These are phyloP conservation scores for Heliconius erato DNA, from an alignment of 2,888 invertebrate genomes.

Conservation along the genomic window DNA sequence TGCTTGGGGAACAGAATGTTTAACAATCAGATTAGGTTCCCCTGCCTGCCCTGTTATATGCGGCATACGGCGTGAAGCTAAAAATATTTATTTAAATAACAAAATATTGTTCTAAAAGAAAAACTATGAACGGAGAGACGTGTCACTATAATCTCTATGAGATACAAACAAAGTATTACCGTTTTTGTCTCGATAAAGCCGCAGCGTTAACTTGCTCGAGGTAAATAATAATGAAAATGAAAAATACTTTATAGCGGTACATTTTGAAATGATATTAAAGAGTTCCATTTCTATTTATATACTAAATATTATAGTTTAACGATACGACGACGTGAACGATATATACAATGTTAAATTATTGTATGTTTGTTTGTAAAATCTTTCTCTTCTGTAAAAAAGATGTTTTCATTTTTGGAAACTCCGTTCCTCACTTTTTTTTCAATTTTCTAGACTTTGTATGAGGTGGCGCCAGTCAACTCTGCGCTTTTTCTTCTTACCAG, in stretches of 20 bases:
- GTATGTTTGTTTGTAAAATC: neutral
- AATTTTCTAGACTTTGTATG: neutral
- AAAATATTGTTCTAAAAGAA: neutral
- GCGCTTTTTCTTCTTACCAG: neutral
- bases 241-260: neutral
- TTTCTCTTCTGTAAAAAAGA: neutral
- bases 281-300: slow-evolving; percentile 2
- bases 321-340: neutral
- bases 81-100: neutral
- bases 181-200: slow-evolving; percentile 49
- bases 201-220: neutral
- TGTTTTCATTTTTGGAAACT: neutral
- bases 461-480: neutral
- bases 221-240: slow-evolving; percentile 16
- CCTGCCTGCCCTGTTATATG: neutral
- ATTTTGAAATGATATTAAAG: slow-evolving; percentile 25
- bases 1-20: too few species aligned
- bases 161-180: slow-evolving; percentile 40
- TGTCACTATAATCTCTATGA: neutral
- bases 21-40: neutral
- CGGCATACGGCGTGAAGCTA: neutral
- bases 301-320: neutral
- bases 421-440: neutral
- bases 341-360: neutral
- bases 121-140: neutral